Base-by-base conservation (phyloP, 2,113 vertebrate genomes). In the Prunella fulvescens region DNA sequence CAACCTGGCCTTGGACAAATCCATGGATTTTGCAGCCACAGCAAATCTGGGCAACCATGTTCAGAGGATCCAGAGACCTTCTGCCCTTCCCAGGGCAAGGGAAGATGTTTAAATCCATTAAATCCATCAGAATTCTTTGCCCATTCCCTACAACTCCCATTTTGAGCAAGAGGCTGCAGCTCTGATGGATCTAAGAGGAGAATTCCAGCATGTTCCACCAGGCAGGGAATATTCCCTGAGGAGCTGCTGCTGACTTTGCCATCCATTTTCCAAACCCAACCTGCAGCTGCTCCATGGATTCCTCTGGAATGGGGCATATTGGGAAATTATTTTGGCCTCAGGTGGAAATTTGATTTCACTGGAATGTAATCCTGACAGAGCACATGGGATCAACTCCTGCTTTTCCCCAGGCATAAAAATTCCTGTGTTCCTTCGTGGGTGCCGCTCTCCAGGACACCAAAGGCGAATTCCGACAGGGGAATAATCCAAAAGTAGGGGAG, bases 81-180 rank as follows among this genome's bases (percentile, higher is more conserved):
- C 48, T 33, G 4, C 28, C 23, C 22, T 45, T 57, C 71, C 44
- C 28, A 25, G 5, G 20, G 2, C 1, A 0, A 40, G 9, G n/a
- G 44, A 40, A 70, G 40, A 37, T 2, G 0, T 51, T 72, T 25
- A 22, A 86, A 37, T 37, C 31, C 48, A 4, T 48, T 3, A n/a
- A 8, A 16, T 67, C 61, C 50, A 6, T 6, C 1, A 0, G 20
- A 62, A 71, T 74, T 62, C 69, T 23, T 73, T 39, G 2, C 7
- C 40, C 35, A 2, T 14, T 25, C 9, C 73, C 31, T n/a, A 19
- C 24, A 37, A 1, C 13, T 60, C 24, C 15, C 0, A 0, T 3
- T 26, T 0, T 51, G 33, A 11, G 33, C 39, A 1, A 39, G 54
- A 66, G 12, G 15, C 45, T 3, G 3, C 4, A 6, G 39, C 24